phyloP scores from a whole-genome alignment of 1,140 invertebrate genomes.

The Heliothis virescens region DNA sequence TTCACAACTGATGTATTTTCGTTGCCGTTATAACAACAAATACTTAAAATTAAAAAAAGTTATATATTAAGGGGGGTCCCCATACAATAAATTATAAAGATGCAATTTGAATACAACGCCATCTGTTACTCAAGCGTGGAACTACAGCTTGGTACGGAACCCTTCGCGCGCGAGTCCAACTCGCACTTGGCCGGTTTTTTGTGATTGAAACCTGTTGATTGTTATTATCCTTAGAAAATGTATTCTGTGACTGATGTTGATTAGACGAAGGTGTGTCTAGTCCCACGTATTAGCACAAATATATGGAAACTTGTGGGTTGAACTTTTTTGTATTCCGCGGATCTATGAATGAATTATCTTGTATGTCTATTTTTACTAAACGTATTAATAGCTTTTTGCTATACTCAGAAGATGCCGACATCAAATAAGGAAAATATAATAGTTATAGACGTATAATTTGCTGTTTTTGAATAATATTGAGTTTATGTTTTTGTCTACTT shows the following conservation, averaged over 20 bases:
- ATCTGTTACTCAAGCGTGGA: too few relatives aligned
- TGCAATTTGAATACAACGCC: too few relatives aligned
- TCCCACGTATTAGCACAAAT: conserved; percentile 24
- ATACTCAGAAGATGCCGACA: neutral
- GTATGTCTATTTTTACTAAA: conserved; percentile 4
- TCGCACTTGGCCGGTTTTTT: too few relatives aligned
- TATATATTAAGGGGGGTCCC: too few relatives aligned
- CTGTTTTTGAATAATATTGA: neutral
- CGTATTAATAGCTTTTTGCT: conserved; percentile 25
- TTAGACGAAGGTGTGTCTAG: neutral
- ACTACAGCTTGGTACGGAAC: too few relatives aligned
- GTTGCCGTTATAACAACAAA: too few relatives aligned
- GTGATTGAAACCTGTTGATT: neutral
- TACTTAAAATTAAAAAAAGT: too few relatives aligned
- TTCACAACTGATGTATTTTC: too few relatives aligned
- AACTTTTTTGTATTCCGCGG: conserved; percentile 20
- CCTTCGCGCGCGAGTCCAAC: too few relatives aligned
- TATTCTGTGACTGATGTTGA: neutral
- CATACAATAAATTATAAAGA: too few relatives aligned
- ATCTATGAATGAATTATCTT: conserved; percentile 41
- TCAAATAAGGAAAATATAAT: conserved; percentile 2
- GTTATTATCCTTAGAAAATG: neutral
- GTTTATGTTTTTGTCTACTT: neutral
- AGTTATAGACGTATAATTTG: neutral
- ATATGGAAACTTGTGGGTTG: conserved; percentile 34